Conservation (phyloP, 2,113 vertebrate species). For the Polypterus bichir region DNA sequence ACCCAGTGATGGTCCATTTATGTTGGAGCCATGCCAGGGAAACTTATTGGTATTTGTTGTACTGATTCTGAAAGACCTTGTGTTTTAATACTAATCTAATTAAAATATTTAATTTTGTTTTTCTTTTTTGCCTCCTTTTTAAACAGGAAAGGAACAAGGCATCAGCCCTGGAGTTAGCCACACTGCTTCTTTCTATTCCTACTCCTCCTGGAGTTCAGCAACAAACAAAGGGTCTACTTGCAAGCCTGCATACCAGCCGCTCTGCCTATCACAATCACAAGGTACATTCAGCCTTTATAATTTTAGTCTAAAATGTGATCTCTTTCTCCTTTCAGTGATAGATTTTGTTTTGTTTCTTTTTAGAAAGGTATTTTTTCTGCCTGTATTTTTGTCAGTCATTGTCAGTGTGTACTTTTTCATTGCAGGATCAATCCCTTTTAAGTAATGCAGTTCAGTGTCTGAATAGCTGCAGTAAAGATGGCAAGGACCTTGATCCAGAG, state of each 20-base stretch:
- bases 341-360: too few species aligned
- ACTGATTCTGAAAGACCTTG: too few species aligned
- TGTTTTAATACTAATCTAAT: too few species aligned
- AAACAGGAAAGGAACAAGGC: conserved; percentile 82
- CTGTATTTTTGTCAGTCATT: too few species aligned
- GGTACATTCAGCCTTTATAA: conserved; percentile 36
- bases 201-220: conserved; percentile 90
- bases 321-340: too few species aligned
- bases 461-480: conserved; percentile 70
- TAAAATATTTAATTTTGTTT: too few species aligned
- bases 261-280: conserved; percentile 96
- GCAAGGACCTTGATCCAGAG: conserved; percentile 86
- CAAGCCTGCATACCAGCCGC: conserved; percentile 89
- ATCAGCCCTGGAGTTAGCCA: conserved; percentile 84
- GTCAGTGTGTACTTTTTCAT: not conserved
- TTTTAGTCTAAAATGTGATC: too few species aligned
- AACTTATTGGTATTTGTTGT: too few species aligned
- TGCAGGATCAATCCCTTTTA: conserved; percentile 85
- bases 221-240: conserved; percentile 91
- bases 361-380: too few species aligned
- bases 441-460: conserved; percentile 94
- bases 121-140: not conserved
- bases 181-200: conserved; percentile 81
- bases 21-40: too few species aligned
- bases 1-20: too few species aligned